These are phyloP conservation scores for Callinectes sapidus DNA, from an alignment of 2,888 invertebrate species.

Conservation along the genomic window DNA sequence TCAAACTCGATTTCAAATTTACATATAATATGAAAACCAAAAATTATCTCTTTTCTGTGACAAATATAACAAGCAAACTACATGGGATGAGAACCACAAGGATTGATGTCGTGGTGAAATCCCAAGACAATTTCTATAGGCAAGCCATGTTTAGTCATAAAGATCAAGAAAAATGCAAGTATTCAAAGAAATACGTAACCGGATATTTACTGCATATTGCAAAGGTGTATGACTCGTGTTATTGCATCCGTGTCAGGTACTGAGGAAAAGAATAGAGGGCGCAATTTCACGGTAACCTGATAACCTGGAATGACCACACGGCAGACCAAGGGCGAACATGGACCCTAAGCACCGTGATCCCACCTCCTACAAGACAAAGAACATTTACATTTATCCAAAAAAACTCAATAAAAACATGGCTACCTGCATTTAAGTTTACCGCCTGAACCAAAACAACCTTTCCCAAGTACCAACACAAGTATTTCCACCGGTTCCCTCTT, in stretches of 20 bases:
- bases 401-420: not conserved
- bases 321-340: not conserved
- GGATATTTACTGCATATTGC: slow-evolving; percentile 24
- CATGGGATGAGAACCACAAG: not conserved
- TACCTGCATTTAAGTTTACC: not conserved
- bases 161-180: not conserved
- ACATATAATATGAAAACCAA: not conserved
- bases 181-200: not conserved
- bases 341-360: not conserved
- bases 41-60: not conserved
- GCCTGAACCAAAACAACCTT: not conserved
- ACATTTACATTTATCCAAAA: not conserved
- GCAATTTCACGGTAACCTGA: slow-evolving; percentile 19
- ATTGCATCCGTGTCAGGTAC: not conserved
- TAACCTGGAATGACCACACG: not conserved
- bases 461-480: not conserved
- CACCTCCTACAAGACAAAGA: not conserved
- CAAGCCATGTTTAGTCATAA: not conserved
- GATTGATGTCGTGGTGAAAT: not conserved
- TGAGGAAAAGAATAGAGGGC: not conserved
- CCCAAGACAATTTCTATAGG: not conserved
- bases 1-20: not conserved
- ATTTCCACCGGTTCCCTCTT: not conserved
- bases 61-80: not conserved
- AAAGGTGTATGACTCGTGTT: not conserved